Base-by-base conservation (phyloP, 1,140 invertebrate genomes). In the Stenopsyche tienmushanensis region DNA sequence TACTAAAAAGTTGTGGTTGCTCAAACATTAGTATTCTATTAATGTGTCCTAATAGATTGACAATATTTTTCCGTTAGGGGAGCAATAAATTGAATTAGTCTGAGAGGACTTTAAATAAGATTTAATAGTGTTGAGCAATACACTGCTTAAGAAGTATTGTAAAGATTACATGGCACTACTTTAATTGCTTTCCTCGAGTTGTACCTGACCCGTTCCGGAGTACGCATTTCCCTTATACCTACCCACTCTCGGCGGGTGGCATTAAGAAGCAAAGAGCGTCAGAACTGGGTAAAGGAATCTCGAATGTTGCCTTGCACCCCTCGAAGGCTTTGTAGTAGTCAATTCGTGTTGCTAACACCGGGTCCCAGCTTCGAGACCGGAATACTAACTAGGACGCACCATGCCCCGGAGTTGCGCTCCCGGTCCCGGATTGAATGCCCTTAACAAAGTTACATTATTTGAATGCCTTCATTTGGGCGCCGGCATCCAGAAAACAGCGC, bases 371-470 rank as follows among this genome's bases (percentile, higher is more conserved):
- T 18, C 53, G 53, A 26, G 52, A 25, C 52, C 26, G 44, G 63
- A 65, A 65, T 65, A 55, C 53, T 55, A 55, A 55, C 53, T 21
- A 65, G 29, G 29, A 34, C 29, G 29, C 5, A 5, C 29, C 29
- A 5, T 13, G 29, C 13, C 29, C 29, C 29, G 29, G 13, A 5
- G 13, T 34, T 34, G 29, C 29, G 29, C 13, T 34, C 29, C 29
- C 29, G 50, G 63, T 34, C 29, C 29, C 29, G 50, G 63, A 65
- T 65, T 65, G 53, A 57, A 65, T 65, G 63, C 53, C 53, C 60
- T 50, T 65, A 65, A 65, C 63, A 65, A 57, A 65, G 52, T 65
- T 44, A 65, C 53, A 55, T 65, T 65, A 65, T 65, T 65, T 65
- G 63, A 65, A 65, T 65, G 63, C 63, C 63, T 65, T 65, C 63